Conservation (phyloP, 2,113 vertebrate species). For the Colaptes auratus region DNA sequence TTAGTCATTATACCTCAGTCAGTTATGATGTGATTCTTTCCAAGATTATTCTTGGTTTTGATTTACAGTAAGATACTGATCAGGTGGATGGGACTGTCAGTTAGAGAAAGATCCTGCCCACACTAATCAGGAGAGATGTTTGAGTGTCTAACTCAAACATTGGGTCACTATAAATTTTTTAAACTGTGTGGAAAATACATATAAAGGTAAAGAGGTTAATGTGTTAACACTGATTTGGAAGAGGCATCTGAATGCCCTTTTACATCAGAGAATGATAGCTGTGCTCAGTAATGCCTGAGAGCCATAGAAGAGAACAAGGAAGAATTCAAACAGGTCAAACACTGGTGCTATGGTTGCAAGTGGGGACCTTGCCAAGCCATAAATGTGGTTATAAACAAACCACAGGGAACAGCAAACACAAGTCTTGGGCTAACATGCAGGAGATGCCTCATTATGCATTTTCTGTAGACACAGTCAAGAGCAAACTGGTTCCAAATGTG, state of each 20-base stretch:
- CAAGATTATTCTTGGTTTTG: background rate
- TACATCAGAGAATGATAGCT: background rate
- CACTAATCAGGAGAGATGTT: background rate
- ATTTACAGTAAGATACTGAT: background rate
- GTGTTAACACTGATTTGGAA: background rate
- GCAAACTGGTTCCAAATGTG: background rate
- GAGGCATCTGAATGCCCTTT: background rate
- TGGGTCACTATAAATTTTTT: background rate
- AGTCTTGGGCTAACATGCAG: background rate
- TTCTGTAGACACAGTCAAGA: background rate
- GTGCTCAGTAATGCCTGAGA: background rate
- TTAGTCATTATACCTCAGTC: constrained; percentile 25
- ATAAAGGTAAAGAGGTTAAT: background rate
- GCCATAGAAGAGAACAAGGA: background rate
- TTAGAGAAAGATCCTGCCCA: background rate
- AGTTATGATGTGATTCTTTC: background rate
- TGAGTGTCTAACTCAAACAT: background rate
- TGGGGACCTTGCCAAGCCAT: rapidly evolving
- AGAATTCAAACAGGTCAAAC: background rate
- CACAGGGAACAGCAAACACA: background rate
- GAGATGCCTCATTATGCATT: background rate
- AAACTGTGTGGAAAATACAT: background rate
- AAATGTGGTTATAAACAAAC: background rate
- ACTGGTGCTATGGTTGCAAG: background rate
- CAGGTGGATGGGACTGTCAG: background rate